phyloP scores from a whole-genome alignment of 2,797 vertebrate species.

The Hydrolagus colliei region DNA sequence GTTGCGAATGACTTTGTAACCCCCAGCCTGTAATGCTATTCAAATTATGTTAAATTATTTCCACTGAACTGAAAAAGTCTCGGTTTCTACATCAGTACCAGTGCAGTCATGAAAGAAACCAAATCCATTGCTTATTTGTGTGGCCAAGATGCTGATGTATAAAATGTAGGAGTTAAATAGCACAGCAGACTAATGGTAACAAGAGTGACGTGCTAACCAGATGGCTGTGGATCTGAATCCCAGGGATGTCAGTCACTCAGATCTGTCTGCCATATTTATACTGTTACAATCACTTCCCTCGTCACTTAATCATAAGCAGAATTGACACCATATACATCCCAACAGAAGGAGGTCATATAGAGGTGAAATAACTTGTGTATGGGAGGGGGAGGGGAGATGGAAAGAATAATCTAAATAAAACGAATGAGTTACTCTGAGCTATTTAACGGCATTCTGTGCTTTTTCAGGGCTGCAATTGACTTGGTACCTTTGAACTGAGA shows the following conservation, averaged over 20 bases:
- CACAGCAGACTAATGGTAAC: background rate
- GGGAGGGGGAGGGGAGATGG: too few relatives aligned
- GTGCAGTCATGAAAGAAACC: background rate
- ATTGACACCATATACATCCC: background rate
- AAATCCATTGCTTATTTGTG: conserved; percentile 1
- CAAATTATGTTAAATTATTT: background rate
- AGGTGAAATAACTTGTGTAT: background rate
- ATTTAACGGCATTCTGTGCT: background rate
- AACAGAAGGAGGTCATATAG: background rate
- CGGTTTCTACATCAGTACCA: background rate
- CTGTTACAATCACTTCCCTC: background rate
- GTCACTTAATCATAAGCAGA: background rate
- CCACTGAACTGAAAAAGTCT: background rate
- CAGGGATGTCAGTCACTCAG: background rate
- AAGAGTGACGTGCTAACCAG: background rate
- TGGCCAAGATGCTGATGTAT: background rate
- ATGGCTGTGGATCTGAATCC: background rate
- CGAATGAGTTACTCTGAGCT: background rate
- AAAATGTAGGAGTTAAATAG: background rate
- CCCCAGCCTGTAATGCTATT: background rate
- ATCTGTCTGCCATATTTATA: background rate
- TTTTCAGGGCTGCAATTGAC: background rate
- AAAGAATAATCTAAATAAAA: background rate
- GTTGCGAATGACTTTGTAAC: conserved; percentile 13
- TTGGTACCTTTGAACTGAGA: background rate